Evolutionary conservation across 92 coral and sea anemone genomes (phyloP), one percentile per base, ranked within the genome.

Genomic region (Phenganax subtilis): DNA sequence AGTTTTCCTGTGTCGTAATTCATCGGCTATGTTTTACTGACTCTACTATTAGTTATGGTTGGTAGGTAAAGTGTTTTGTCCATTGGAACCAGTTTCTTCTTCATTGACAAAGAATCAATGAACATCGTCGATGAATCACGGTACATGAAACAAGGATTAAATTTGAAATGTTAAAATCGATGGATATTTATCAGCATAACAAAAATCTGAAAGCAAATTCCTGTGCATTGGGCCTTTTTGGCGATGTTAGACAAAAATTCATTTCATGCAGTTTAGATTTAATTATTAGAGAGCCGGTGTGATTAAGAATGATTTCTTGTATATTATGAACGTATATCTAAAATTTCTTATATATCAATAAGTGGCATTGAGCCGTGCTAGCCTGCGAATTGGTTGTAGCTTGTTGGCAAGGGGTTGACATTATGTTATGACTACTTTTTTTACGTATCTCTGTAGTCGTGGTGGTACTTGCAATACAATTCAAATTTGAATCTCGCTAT

Each of bases 191-290:
- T 37, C 47, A 2, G 7, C 16, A 14, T 59, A 1, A 59, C 65
- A 25, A 14, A 69, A 69, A 27, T 69, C 30, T n/a, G 30, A 55
- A 44, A 37, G 37, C 70, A 64, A 64, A 64, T 64, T 64, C 70
- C 70, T 64, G 37, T 17, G 70, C 70, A 10, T 12, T 2, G 27
- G 37, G 37, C 47, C 70, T 59, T 37, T 37, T 37, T 37, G 53
- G 73, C 54, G 73, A 68, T 68, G 73, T 68, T 68, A 37, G 73
- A 30, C 70, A 64, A 14, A 28, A 37, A 68, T 30, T 68, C 47
- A 53, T 30, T 68, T 37, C 54, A 10, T 30, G 73, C 44, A 25
- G 70, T 64, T 20, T 64, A 64, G 70, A n/a, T 68, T 30, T 68
- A 68, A 53, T 68, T 30, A 53, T 68, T 68, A 68, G 73, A 28